Evolutionary conservation across 2,113 vertebrate genomes (phyloP), one percentile per base, ranked within the genome.

Genomic region (Pangasianodon gigas): DNA sequence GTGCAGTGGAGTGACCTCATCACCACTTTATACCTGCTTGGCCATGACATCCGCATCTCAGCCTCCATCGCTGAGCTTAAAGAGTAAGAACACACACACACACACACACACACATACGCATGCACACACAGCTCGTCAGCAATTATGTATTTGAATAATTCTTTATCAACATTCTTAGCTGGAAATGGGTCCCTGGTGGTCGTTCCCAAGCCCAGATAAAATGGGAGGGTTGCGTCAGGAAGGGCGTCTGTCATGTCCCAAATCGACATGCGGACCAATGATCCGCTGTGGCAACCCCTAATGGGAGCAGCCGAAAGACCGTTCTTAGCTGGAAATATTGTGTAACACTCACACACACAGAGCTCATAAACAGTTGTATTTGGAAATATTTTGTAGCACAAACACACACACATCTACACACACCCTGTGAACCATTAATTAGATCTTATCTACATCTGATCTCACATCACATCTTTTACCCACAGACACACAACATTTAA

Each of bases 1-100:
- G 98, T 99, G 92, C 98, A 99, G 93, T 99, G 98, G 98, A 99
- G 98, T 93, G 98, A 99, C 95, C 97, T 99, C 95, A 99, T 99
- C 94, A 99, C 98, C 94, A 98, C 98, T 81, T 96, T 99, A 84
- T 99, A 99, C 96, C 97, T 99, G 94, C 96, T 99, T 94, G 98
- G 98, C 93, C 98, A 99, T 91, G 97, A 99, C 93, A 97, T 99
- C 90, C 96, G 96, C 92, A 98, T 99, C 96, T 99, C 98, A 10
- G 98, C 98, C 91, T 99, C 98, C 74, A 95, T 99, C 94, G 97
- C 98, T 80, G 98, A 99, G 95, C 98, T 99, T 88, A 99, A 99
- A 96, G 98, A 99, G 98, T 99, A 95, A 99, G 98, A 92, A 51
- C 14, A 1, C 16, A 21, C 52, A 62, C 79, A 62, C 29, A 79